Base-by-base conservation (phyloP, 2,888 invertebrate genomes). In the Leptinotarsa tumamoca region DNA sequence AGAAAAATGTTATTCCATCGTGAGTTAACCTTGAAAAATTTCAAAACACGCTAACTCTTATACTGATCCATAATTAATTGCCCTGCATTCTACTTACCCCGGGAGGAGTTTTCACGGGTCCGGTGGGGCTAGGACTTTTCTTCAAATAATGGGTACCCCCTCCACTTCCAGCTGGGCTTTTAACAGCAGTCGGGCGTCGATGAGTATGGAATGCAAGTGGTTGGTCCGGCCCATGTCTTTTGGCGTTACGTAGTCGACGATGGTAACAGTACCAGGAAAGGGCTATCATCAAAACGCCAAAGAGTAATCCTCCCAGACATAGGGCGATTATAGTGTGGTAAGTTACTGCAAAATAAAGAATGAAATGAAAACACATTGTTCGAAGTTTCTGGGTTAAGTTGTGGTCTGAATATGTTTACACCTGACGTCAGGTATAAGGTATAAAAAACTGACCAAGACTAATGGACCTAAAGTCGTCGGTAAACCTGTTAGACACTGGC, bases 81-180 rank as follows among this genome's bases (percentile, higher is more conserved):
- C 17, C 18, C 14, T 50, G 4, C n/a, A 51, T 21, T 69, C 4
- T 17, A 79, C 82, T 86, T 85, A 90, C 90, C 77, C 89, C 91
- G 1, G 91, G 91, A 5, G 91, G 91, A 80, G 93, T 91, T 78
- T 91, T 90, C 51, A 89, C 89, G 81, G 92, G 86, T 86, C 91
- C 90, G 5, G 96, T 96, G 0, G 97, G 96, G 78, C 96, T 96
- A 0, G 97, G 96, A n/a, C 95, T 96, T 89, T 97, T 98, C 90
- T 96, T 96, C 87, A 97, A 89, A 89, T 96, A 96, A 87, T 96
- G 96, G 43, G 91, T 90, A 5, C 87, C 87, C 10, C 79, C 90
- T 15, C 86, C 86, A 21, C 80, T 74, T 17, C 94, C 95, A 71
- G 94, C 95, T 0, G 96, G 96, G 78, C 95, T 96, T 81, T 95